These are phyloP conservation scores for Tetramorium alpestre DNA, from an alignment of 1,140 invertebrate species.

Conservation along the genomic window DNA sequence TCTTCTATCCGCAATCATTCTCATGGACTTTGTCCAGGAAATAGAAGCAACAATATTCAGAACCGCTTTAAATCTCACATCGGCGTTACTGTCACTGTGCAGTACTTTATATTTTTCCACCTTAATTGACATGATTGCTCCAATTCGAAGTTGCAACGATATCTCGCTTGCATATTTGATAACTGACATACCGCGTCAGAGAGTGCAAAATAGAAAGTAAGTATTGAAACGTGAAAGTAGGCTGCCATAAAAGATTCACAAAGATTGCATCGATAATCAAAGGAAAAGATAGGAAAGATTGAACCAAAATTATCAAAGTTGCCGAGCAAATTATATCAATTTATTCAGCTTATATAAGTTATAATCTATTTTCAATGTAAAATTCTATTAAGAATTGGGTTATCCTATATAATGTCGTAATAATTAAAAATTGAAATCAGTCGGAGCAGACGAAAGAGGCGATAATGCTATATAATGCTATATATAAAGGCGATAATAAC, in stretches of 20 bases:
- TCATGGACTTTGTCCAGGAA: background rate
- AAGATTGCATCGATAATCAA: background rate
- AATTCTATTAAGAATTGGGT: constrained; percentile 5
- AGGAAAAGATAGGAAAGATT: background rate
- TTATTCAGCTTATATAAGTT: background rate
- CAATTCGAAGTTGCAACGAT: background rate
- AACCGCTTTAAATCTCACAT: background rate
- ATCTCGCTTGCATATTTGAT: background rate
- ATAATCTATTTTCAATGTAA: background rate
- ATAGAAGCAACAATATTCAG: constrained; percentile 15
- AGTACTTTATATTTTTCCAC: background rate
- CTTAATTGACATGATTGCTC: constrained; percentile 19
- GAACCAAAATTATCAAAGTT: background rate
- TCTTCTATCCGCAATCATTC: constrained; percentile 23
- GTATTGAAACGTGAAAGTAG: background rate
- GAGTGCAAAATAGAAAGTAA: constrained; percentile 9
- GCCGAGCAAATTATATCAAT: background rate
- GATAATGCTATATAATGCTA: too few species aligned
- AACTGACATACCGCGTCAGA: background rate
- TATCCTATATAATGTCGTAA: background rate
- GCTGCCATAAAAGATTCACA: background rate
- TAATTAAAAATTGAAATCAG: constrained; percentile 29
- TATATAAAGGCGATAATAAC: background rate
- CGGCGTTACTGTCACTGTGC: background rate
- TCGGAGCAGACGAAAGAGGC: background rate